Base-by-base conservation (phyloP, 2,888 invertebrate species). In the Crepidodera aurea region DNA sequence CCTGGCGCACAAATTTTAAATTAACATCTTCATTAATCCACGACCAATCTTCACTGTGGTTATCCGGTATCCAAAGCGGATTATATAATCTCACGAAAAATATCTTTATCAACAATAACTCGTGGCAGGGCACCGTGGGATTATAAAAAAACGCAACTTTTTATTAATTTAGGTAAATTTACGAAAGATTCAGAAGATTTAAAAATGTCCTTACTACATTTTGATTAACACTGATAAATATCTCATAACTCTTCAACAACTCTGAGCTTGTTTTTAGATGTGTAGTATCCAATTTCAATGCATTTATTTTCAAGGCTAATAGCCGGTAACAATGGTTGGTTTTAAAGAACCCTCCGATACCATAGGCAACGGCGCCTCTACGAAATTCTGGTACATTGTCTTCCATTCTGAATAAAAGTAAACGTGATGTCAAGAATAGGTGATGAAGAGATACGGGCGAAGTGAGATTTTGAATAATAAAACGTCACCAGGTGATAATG, bases 391-490 rank as follows among this genome's bases (percentile, higher is more conserved):
- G 50, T 32, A 32, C 50, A 50, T 54, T 54, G 56, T 56, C 22
- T 60, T 55, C 55, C 50, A 55, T 60, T 61, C 55, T 61, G 42
- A 42, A 54, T 29, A 42, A 42, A 60, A 37, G 51, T 55, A 50
- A 55, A 61, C 60, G 60, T 61, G 60, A 48, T 61, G 55, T 50
- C 42, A 25, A 55, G 55, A 55, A 55, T 61, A 42, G 40, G 55
- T 55, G 60, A 61, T 32, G 60, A 40, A 40, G 51, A 27, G 60
- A 55, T 61, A 61, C 32, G 60, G 60, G 55, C 42, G 34, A 22
- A 37, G 32, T 16, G 55, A 61, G 32, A 55, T 61, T 61, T 55
- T 50, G 27, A 48, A 56, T 56, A 56, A 56, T 56, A 56, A 46
- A 48, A 46, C 46, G 56, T 48, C 56, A 56, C 56, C 56, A 48